These are phyloP conservation scores for Gymnoscopelus braueri DNA, from an alignment of 2,797 vertebrate species.

Conservation along the genomic window DNA sequence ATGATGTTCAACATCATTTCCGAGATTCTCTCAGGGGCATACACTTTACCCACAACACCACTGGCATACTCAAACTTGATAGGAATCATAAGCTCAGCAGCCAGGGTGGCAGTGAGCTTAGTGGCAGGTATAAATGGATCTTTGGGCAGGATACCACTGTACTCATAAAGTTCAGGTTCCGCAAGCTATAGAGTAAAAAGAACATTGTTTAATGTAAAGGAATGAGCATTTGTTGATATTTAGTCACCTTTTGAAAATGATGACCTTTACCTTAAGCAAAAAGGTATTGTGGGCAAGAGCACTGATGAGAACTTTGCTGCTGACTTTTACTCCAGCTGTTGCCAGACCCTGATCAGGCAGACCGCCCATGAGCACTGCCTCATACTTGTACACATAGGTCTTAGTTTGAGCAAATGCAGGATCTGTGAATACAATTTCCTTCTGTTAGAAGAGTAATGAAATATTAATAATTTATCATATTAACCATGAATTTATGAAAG, in stretches of 20 bases:
- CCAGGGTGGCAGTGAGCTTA: conserved; percentile 69
- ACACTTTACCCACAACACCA: conserved; percentile 70
- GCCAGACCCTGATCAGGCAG: conserved; percentile 70
- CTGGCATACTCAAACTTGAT: conserved; percentile 77
- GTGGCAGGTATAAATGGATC: conserved; percentile 63
- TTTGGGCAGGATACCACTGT: conserved; percentile 72
- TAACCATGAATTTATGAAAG: not conserved
- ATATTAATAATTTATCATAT: not conserved
- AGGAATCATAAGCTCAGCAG: conserved; percentile 63
- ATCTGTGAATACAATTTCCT: conserved; percentile 36
- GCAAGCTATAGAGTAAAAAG: conserved; percentile 54
- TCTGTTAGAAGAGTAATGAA: not conserved
- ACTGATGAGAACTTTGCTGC: conserved; percentile 76
- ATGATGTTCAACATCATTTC: conserved; percentile 74
- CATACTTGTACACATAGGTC: conserved; percentile 69
- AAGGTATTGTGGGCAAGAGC: conserved; percentile 69
- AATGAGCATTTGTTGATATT: not conserved
- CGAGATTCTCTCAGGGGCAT: conserved; percentile 62
- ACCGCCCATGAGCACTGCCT: conserved; percentile 58
- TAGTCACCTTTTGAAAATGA: not conserved
- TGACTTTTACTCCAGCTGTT: conserved; percentile 76
- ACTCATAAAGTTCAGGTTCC: conserved; percentile 68
- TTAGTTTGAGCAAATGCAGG: conserved; percentile 58
- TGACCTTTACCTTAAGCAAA: conserved; percentile 73
- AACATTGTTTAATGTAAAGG: not conserved